These are phyloP conservation scores for Gorsachius goisagi DNA, from an alignment of 2,113 vertebrate species.

Conservation along the genomic window DNA sequence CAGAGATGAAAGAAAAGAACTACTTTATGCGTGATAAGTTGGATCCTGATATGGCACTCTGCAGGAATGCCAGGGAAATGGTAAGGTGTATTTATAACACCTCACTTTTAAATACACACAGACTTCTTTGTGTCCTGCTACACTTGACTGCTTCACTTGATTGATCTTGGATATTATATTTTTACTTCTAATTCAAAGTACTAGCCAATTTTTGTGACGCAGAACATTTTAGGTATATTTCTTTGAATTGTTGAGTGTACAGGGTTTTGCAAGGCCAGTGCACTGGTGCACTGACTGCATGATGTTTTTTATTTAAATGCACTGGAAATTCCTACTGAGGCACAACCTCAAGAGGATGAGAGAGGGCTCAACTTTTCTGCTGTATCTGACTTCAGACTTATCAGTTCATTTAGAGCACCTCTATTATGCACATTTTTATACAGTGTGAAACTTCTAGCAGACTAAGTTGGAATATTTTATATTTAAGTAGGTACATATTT, in stretches of 20 bases:
- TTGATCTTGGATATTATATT: slow-evolving; percentile 22
- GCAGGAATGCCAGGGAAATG: slow-evolving; percentile 91
- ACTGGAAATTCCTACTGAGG: background rate
- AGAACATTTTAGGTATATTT: background rate
- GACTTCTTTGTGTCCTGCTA: slow-evolving; percentile 22
- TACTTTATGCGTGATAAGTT: slow-evolving; percentile 91
- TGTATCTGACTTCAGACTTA: background rate
- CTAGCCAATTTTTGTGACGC: slow-evolving; percentile 77
- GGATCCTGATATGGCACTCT: slow-evolving; percentile 96
- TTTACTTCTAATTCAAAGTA: slow-evolving; percentile 67
- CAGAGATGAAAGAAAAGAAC: slow-evolving; percentile 91
- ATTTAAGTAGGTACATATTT: background rate
- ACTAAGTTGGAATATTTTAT: background rate
- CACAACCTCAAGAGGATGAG: background rate
- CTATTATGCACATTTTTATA: background rate
- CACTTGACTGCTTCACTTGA: background rate
- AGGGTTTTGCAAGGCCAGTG: background rate
- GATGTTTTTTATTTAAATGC: background rate
- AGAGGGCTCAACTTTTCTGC: background rate
- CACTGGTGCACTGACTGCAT: background rate
- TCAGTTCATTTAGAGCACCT: background rate
- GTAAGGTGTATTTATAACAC: slow-evolving; percentile 72
- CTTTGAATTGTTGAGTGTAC: background rate
- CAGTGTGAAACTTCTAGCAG: background rate
- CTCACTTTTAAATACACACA: background rate